phyloP scores from a whole-genome alignment of 1,140 invertebrate genomes.

The Macrocentrus cingulum region DNA sequence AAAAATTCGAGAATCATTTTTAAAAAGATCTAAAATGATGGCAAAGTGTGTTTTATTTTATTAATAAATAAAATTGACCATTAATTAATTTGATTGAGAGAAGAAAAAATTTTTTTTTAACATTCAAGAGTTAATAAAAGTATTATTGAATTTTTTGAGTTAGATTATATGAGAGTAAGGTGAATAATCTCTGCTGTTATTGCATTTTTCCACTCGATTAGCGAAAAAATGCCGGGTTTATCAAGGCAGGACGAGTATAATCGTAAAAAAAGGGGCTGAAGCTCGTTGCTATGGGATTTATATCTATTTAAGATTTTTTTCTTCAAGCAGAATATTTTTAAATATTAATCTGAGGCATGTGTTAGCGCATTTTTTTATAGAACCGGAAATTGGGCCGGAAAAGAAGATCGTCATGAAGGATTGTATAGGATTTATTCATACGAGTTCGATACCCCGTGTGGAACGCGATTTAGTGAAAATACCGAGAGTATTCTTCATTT shows the following conservation, averaged over 20 bases:
- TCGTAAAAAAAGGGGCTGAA: neutral
- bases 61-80: too few species aligned
- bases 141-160: too few species aligned
- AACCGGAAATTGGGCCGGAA: too few species aligned
- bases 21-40: too few species aligned
- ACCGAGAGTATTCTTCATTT: constrained; percentile 13
- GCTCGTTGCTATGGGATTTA: constrained; percentile 14
- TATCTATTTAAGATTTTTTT: constrained; percentile 1
- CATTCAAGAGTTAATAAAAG: too few species aligned
- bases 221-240: constrained; percentile 32
- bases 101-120: neutral
- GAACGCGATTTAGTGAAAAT: constrained; percentile 22
- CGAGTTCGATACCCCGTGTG: constrained; percentile 23
- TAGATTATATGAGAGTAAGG: too few species aligned
- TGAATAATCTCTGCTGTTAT: constrained; percentile 30
- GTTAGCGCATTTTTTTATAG: too few species aligned
- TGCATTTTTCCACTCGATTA: constrained; percentile 43
- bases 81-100: too few species aligned
- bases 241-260: constrained; percentile 17
- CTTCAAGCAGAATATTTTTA: neutral
- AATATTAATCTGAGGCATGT: too few species aligned
- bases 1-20: too few species aligned
- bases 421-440: neutral
- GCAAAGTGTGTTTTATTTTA: too few species aligned
- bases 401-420: neutral